Evolutionary conservation across 2,888 invertebrate species (phyloP).

Genomic region (Mesochorus sp.): DNA sequence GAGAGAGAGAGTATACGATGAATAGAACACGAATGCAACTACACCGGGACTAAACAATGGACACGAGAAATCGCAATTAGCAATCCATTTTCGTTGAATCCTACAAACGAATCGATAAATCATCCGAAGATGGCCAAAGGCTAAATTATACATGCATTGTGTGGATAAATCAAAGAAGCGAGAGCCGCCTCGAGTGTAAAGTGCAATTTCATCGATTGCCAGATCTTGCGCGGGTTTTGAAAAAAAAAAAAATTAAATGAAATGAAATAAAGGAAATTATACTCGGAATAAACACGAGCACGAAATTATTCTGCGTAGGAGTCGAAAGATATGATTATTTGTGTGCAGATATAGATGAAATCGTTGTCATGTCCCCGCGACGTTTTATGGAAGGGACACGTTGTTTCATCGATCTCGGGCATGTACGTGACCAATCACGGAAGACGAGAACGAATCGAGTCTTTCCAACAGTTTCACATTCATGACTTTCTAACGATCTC

Average conservation of each 20-base stretch:
- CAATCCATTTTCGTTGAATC: constrained; percentile 44
- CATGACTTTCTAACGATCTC: constrained; percentile 77
- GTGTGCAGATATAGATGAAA: neutral
- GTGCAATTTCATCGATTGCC: constrained; percentile 32
- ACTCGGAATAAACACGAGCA: constrained; percentile 40
- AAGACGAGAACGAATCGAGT: constrained; percentile 70
- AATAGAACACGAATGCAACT: constrained; percentile 34
- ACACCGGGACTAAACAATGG: constrained; percentile 50
- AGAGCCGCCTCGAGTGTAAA: constrained; percentile 26
- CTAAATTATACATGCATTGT: constrained; percentile 21
- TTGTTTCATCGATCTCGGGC: neutral
- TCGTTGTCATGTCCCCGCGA: neutral
- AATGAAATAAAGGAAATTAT: neutral
- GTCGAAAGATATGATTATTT: neutral
- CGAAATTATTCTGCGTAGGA: too few species aligned
- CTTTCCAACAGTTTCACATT: constrained; percentile 67
- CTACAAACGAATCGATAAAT: constrained; percentile 56
- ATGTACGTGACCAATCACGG: constrained; percentile 68
- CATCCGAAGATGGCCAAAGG: constrained; percentile 43
- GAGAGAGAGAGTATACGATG: constrained; percentile 42
- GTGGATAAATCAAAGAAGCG: constrained; percentile 10
- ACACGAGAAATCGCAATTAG: constrained; percentile 62
- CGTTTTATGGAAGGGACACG: neutral
- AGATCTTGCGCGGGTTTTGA: constrained; percentile 8
- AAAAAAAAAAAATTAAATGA: too few species aligned